A percentile compares a stretch with the other conserved stretches of the same genome.
phyloP scores from a whole-genome alignment of 1,140 invertebrate genomes.

The Ditylenchus dipsaci region DNA sequence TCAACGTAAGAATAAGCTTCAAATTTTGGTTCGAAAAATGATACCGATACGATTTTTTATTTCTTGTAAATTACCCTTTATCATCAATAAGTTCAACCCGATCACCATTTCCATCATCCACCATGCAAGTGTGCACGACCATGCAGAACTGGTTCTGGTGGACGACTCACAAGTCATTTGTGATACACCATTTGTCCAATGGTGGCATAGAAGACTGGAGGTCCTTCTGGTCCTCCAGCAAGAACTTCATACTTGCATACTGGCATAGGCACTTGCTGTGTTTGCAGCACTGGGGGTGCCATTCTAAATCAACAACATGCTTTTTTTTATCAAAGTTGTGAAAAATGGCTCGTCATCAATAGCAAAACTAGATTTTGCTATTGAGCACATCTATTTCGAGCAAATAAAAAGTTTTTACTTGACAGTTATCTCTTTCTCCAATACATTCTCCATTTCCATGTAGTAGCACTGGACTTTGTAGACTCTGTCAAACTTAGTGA shows the following conservation, averaged over 20 bases:
- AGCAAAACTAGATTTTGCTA: not conserved
- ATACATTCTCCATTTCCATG: constrained; percentile 55
- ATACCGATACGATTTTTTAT: no score
- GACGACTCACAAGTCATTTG: constrained; percentile 57
- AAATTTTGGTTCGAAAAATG: no score
- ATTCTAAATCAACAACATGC: constrained; percentile 25
- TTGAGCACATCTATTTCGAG: constrained; percentile 9
- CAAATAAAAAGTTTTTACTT: constrained; percentile 31
- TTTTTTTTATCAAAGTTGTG: no score
- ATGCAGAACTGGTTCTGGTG: constrained; percentile 55
- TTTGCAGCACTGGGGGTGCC: constrained; percentile 44
- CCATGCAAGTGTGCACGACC: constrained; percentile 50
- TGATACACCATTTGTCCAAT: constrained; percentile 58
- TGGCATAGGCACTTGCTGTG: constrained; percentile 57
- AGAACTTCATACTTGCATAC: constrained; percentile 56
- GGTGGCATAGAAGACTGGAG: constrained; percentile 55
- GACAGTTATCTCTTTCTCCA: constrained; percentile 48
- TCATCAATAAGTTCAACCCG: constrained; percentile 51
- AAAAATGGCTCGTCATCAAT: constrained; percentile 23
- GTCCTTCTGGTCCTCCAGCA: constrained; percentile 49
- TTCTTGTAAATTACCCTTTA: constrained; percentile 41
- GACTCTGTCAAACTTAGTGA: constrained; percentile 54
- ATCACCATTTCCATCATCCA: constrained; percentile 55
- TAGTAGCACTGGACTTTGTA: constrained; percentile 56
- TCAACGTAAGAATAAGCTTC: no score